Conservation (phyloP, 2,113 vertebrate genomes). For the Jaculus jaculus region DNA sequence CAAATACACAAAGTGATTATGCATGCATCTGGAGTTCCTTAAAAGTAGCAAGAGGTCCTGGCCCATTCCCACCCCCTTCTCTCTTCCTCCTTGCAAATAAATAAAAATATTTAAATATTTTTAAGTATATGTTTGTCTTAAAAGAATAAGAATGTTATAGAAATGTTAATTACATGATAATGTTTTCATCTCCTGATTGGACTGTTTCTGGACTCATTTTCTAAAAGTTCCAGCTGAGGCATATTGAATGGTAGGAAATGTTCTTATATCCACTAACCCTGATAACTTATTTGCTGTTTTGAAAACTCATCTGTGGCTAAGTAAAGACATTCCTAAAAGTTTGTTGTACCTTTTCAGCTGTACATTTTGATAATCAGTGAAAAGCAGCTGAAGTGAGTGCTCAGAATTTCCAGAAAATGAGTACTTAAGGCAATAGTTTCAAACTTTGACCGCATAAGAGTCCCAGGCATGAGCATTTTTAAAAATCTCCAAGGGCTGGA, state of each 20-base stretch:
- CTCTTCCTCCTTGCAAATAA: too few relatives aligned
- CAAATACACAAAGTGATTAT: too few relatives aligned
- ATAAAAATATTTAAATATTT: too few relatives aligned
- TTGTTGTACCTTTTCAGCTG: constrained; percentile 9
- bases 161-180: background rate
- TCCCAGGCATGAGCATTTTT: background rate
- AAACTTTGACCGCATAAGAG: background rate
- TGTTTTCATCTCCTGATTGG: background rate
- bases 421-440: background rate
- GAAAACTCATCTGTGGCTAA: background rate
- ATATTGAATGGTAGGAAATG: background rate
- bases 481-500: background rate
- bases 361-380: constrained; percentile 6
- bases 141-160: constrained; percentile 4
- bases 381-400: background rate
- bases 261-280: background rate
- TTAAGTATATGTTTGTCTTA: background rate
- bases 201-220: constrained; percentile 29
- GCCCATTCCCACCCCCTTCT: too few relatives aligned
- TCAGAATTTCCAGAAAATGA: background rate
- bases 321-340: background rate
- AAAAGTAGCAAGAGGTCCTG: too few relatives aligned
- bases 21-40: too few relatives aligned
- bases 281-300: constrained; percentile 8
- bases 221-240: background rate